These are phyloP conservation scores for Arctia plantaginis DNA, from an alignment of 2,888 invertebrate genomes.

Conservation along the genomic window DNA sequence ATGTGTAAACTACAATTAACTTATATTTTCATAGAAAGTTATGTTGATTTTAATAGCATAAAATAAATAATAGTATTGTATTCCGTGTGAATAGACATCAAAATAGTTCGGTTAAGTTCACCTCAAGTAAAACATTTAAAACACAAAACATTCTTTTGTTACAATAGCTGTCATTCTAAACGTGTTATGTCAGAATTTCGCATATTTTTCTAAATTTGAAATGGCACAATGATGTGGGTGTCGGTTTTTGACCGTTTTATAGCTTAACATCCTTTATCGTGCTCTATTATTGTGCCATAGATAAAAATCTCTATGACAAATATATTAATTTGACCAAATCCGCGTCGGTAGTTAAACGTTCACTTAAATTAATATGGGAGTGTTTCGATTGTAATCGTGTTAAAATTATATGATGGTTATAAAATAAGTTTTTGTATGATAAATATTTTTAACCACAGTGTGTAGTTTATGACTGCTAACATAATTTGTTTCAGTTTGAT, in stretches of 20 bases:
- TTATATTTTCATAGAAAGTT: slow-evolving; percentile 1
- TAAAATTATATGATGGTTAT: slow-evolving; percentile 26
- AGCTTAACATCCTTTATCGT: slow-evolving; percentile 58
- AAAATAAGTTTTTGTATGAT: slow-evolving; percentile 22
- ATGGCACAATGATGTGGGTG: slow-evolving; percentile 48
- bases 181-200: slow-evolving; percentile 35
- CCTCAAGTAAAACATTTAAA: slow-evolving; percentile 6
- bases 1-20: background rate
- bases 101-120: background rate
- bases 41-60: background rate
- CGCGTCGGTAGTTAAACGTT: slow-evolving; percentile 46
- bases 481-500: background rate
- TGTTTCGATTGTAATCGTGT: slow-evolving; percentile 34
- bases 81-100: background rate
- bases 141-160: background rate
- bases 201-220: slow-evolving; percentile 49
- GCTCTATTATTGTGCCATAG: slow-evolving; percentile 51
- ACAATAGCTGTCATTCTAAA: slow-evolving; percentile 5
- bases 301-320: slow-evolving; percentile 53
- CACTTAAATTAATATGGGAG: slow-evolving; percentile 46
- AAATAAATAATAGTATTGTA: background rate
- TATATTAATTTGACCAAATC: slow-evolving; percentile 51
- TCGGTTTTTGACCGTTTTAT: slow-evolving; percentile 62
- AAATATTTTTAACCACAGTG: slow-evolving; percentile 15
- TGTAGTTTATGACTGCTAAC: background rate